Evolutionary conservation across 2,888 invertebrate species (phyloP).

Genomic region (Hipparchia semele): DNA sequence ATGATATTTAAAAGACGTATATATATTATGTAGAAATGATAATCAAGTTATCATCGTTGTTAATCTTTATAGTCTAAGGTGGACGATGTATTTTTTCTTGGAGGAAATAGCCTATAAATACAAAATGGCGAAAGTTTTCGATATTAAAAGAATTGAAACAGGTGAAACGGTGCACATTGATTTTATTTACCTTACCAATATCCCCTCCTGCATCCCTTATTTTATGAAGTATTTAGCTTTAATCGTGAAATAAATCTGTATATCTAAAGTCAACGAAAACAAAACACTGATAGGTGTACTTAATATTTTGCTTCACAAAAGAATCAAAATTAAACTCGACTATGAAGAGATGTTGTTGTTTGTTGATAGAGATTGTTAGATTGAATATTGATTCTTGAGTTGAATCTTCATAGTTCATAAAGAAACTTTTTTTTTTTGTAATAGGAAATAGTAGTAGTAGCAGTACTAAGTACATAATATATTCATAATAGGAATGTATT

Average conservation of each 20-base stretch:
- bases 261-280: not conserved
- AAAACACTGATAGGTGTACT: not conserved
- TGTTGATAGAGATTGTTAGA: too few relatives aligned
- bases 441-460: too few relatives aligned
- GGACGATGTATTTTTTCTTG: constrained; percentile 66
- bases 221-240: constrained; percentile 54
- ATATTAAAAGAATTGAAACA: constrained; percentile 57
- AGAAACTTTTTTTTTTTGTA: too few relatives aligned
- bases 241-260: not conserved
- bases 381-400: too few relatives aligned
- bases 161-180: constrained; percentile 72
- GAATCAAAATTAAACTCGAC: too few relatives aligned
- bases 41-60: constrained; percentile 56
- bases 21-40: constrained; percentile 40
- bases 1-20: constrained; percentile 53
- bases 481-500: too few relatives aligned
- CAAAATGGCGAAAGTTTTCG: constrained; percentile 56
- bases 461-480: too few relatives aligned
- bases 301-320: too few relatives aligned
- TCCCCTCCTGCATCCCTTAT: constrained; percentile 40
- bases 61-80: constrained; percentile 63
- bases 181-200: constrained; percentile 60
- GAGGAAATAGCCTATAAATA: constrained; percentile 53
- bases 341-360: too few relatives aligned
- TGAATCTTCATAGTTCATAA: too few relatives aligned